Evolutionary conservation across 2,888 invertebrate species (phyloP).

Genomic region (Tetragnatha montana): DNA sequence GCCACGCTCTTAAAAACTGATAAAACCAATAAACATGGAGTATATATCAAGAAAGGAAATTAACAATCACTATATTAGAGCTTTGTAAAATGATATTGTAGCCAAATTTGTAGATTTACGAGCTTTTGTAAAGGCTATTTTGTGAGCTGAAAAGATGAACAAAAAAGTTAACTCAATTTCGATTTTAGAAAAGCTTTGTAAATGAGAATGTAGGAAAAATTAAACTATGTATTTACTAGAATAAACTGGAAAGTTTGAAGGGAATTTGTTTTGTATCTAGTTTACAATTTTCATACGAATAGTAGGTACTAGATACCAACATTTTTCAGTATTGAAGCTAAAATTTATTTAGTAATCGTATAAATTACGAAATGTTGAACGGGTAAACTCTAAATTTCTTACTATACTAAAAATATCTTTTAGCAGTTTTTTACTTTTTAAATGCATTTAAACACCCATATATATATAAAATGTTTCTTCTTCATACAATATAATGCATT

Average conservation of each 20-base stretch:
- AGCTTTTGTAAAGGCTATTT: conserved; percentile 29
- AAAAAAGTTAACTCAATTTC: conserved; percentile 8
- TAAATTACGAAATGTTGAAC: too few species aligned
- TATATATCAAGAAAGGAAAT: not conserved
- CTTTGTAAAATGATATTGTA: conserved; percentile 11
- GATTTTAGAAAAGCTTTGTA: not conserved
- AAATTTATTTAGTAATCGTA: too few species aligned
- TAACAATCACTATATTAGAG: conserved; percentile 24
- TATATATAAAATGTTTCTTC: too few species aligned
- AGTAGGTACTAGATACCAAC: not conserved
- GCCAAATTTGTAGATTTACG: conserved; percentile 28
- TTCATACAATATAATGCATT: too few species aligned
- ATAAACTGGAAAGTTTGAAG: not conserved
- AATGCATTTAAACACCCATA: too few species aligned
- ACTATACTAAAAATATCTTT: too few species aligned
- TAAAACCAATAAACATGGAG: not conserved
- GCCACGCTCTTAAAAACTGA: not conserved
- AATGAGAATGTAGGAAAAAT: not conserved
- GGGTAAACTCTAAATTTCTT: too few species aligned
- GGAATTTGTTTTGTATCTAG: not conserved
- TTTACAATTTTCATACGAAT: not conserved
- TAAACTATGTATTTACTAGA: not conserved
- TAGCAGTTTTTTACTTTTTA: too few species aligned
- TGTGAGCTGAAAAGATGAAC: not conserved
- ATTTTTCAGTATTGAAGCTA: not conserved